These are phyloP conservation scores for Aphrocallistes beatrix DNA, from an alignment of 37 sponge, comb jelly and placozoan species.

Conservation along the genomic window DNA sequence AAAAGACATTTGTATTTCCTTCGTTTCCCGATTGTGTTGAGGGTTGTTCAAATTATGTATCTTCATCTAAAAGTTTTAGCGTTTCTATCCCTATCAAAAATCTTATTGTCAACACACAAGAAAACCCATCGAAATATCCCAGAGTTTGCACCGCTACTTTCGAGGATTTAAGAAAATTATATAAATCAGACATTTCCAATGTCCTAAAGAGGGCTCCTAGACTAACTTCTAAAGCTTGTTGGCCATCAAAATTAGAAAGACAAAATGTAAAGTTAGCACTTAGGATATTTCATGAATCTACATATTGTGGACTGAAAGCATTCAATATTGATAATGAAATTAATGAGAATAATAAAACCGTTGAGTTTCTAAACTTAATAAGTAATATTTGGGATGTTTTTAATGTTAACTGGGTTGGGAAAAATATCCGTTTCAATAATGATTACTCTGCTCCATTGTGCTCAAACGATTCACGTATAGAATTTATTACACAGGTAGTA, in stretches of 20 bases:
- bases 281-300: background rate
- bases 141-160: background rate
- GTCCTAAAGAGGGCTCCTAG: background rate
- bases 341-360: background rate
- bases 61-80: background rate
- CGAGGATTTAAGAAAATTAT: background rate
- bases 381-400: background rate
- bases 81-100: background rate
- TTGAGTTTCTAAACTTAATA: background rate
- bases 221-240: background rate
- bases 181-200: background rate
- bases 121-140: background rate
- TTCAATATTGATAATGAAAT: background rate
- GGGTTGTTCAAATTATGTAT: background rate
- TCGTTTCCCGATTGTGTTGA: background rate
- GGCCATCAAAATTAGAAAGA: background rate
- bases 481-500: background rate
- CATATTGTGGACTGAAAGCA: background rate
- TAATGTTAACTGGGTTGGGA: background rate
- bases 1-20: background rate
- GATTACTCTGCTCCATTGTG: background rate
- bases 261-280: background rate
- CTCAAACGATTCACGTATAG: background rate
- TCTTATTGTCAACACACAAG: background rate
- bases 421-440: background rate